Evolutionary conservation across 2,113 vertebrate species (phyloP), one percentile per base, ranked within the genome.

Genomic region (Glaucidium brasilianum): DNA sequence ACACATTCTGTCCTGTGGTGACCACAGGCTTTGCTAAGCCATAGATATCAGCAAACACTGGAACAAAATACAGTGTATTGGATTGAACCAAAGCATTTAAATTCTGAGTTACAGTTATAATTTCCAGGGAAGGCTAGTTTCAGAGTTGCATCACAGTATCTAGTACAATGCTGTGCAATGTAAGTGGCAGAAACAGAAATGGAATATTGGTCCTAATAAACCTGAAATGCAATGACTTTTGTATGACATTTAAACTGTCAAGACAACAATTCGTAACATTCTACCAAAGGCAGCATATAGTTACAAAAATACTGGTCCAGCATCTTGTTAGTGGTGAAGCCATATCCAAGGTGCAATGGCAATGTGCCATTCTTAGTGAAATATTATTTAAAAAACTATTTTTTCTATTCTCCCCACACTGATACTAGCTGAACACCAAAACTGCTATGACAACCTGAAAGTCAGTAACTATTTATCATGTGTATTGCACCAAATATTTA

Each of bases 291-390:
- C 88, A 87, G 78, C 86, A 81, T 85, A 96, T 76, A 92, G 84
- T 88, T 94, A 93, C 49, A 82, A 73, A 93, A 89, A 91, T 90
- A 92, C 85, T 63, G 91, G 96, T 97, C 94, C 97, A 95, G 96
- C 95, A 96, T 96, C 92, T 97, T 90, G 92, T 97, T 95, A 97
- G 92, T 95, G 91, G 94, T 95, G 92, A 97, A 97, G 95, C 97
- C 92, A 97, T 95, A 97, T 81, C 96, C 96, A 97, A 96, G 84
- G 97, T 97, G 97, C 96, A 95, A 95, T 76, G 95, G 97, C 96
- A 91, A 95, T 34, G 0, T 60, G 94, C 95, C 97, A 95, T 92
- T 94, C 91, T 75, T 86, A 76, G 92, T 95, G 84, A 97, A 96
- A 79, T 97, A 89, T 19, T 88, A 92, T 63, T 96, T 79, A 95